Conservation (phyloP, 2,113 vertebrate genomes). For the Eidolon helvum region DNA sequence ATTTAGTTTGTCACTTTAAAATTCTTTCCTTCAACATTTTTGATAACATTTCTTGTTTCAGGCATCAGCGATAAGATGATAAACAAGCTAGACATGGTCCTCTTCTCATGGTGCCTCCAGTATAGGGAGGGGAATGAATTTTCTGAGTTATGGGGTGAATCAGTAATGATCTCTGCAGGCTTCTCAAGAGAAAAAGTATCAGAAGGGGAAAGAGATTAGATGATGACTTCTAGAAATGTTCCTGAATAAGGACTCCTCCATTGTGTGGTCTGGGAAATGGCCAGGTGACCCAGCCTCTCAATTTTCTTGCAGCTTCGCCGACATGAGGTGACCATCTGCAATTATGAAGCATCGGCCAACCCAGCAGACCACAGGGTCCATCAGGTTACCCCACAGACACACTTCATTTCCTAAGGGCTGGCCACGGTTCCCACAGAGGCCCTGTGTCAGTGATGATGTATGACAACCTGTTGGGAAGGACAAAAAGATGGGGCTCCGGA, state of each 20-base stretch:
- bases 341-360: slow-evolving; percentile 95
- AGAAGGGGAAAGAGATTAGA: not conserved
- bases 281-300: not conserved
- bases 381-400: slow-evolving; percentile 91
- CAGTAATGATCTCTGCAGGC: not conserved
- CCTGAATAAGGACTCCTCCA: not conserved
- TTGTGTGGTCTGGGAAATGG: not conserved
- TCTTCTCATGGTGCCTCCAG: not conserved
- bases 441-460: slow-evolving; percentile 33
- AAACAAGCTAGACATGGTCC: not conserved
- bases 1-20: not conserved
- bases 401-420: slow-evolving; percentile 90
- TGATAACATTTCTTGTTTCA: not conserved
- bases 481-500: slow-evolving; percentile 28
- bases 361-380: slow-evolving; percentile 94
- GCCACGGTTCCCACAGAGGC: slow-evolving; percentile 26
- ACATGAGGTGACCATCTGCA: slow-evolving; percentile 97
- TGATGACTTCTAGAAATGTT: not conserved
- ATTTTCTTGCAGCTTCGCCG: slow-evolving; percentile 88
- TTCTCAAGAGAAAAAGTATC: not conserved
- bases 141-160: not conserved
- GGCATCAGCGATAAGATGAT: not conserved
- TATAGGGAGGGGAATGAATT: not conserved
- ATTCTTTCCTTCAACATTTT: not conserved
- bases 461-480: slow-evolving; percentile 41